phyloP scores from a whole-genome alignment of 2,113 vertebrate genomes.

The Cheilinus undulatus region DNA sequence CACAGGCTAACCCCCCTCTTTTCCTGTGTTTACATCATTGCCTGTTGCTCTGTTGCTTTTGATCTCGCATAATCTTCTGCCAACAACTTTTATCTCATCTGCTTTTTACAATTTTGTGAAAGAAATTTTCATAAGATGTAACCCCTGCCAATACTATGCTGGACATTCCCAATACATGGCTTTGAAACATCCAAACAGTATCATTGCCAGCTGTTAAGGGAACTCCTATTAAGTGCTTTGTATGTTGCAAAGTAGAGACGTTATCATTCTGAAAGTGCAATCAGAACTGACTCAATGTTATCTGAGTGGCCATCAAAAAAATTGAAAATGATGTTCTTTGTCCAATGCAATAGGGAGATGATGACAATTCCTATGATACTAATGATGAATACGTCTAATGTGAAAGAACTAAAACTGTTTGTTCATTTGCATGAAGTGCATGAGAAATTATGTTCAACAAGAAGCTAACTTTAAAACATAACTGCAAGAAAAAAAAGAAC shows the following conservation, averaged over 20 bases:
- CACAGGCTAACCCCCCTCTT: constrained; percentile 64
- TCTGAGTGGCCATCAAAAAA: constrained; percentile 46
- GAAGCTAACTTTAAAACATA: constrained; percentile 88
- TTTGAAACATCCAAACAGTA: constrained; percentile 69
- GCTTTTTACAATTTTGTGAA: constrained; percentile 78
- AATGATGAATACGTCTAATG: constrained; percentile 73
- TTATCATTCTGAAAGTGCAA: constrained; percentile 66
- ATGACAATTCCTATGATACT: constrained; percentile 70
- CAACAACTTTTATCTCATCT: constrained; percentile 72
- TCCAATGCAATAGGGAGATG: constrained; percentile 75
- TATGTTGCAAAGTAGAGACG: constrained; percentile 79
- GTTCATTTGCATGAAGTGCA: constrained; percentile 97
- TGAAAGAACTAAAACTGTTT: constrained; percentile 76
- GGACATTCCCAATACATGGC: constrained; percentile 68
- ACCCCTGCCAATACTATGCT: constrained; percentile 67
- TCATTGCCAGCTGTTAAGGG: constrained; percentile 74
- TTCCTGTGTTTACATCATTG: constrained; percentile 73
- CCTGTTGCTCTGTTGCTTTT: constrained; percentile 86
- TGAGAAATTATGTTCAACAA: constrained; percentile 85
- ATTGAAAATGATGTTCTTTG: constrained; percentile 63
- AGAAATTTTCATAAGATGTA: constrained; percentile 76
- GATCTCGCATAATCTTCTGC: constrained; percentile 75
- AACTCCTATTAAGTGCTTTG: constrained; percentile 76
- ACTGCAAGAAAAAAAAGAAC: constrained; percentile 71
- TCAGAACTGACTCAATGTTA: constrained; percentile 55